Base-by-base conservation (phyloP, 2,888 invertebrate species). In the Theodoxus fluviatilis region DNA sequence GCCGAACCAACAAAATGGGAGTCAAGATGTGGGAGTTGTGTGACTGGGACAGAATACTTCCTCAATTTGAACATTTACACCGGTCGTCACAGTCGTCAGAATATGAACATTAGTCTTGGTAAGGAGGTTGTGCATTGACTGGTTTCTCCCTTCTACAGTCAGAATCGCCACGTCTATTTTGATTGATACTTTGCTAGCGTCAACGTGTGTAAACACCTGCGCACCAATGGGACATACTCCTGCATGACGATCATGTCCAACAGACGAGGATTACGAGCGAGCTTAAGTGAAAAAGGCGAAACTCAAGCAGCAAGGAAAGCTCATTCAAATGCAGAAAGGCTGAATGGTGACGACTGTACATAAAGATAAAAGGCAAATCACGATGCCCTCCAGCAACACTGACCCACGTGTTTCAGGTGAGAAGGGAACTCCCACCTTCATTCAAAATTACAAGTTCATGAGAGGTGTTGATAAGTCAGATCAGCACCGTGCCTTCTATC, bases 11-110 rank as follows among this genome's bases (percentile, higher is more conserved):
- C 47, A 12, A 65, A 65, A 28, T 47, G 65, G 65, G 65, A 7
- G 38, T 65, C 25, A 65, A 65, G 47, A 47, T 65, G 2, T 65
- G 65, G 65, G 47, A 65, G 18, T 22, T 65, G 65, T 47, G 65
- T 47, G 65, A 65, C 1, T 22, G 35, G 2, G 40, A 40, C 40
- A 0, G 1, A 43, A 28, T 64, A 40, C 35, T 64, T 25, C 25
- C 35, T 64, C 25, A 22, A 33, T 3, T 64, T 40, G 12, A 43
- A 64, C 40, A 40, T 64, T 28, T 64, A 64, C 40, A 64, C 64
- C 9, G 64, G 64, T 12, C 40, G 1, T 28, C 18, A 15, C 22
- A 64, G 64, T n/a, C 28, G 40, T 40, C 3, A 28, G 28, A n/a
- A 64, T 28, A 38, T 43, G 12, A 63, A 3, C 18, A 33, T 63